Evolutionary conservation across 2,888 invertebrate species (phyloP).

Genomic region (Phaonia tiefii): DNA sequence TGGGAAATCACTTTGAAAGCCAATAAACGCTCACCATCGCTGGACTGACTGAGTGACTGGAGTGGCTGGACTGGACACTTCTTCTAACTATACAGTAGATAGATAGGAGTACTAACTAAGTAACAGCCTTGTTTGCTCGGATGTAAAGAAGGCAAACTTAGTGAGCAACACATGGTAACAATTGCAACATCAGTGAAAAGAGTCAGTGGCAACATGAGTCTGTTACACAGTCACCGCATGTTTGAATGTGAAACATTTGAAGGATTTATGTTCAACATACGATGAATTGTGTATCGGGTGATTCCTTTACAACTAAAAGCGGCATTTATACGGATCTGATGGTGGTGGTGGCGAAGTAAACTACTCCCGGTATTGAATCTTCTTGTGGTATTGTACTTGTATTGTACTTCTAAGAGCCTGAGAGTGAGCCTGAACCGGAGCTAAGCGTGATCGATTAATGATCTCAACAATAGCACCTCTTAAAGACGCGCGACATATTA

Average conservation of each 20-base stretch:
- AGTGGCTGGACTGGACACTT: too few relatives aligned
- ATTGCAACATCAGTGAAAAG: background rate
- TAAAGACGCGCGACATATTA: conserved; percentile 48
- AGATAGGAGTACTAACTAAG: too few relatives aligned
- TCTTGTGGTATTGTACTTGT: background rate
- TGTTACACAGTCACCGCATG: conserved; percentile 61
- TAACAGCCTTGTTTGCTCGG: too few relatives aligned
- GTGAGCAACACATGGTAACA: background rate
- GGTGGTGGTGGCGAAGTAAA: conserved; percentile 10
- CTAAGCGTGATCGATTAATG: conserved; percentile 66
- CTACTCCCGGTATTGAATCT: background rate
- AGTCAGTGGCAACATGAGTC: conserved; percentile 9
- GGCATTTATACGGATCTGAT: conserved; percentile 64
- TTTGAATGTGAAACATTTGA: conserved; percentile 67
- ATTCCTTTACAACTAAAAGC: conserved; percentile 66
- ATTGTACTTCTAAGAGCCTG: background rate
- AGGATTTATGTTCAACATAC: conserved; percentile 67
- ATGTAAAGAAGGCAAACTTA: background rate
- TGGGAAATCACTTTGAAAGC: conserved; percentile 71
- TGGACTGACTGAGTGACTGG: background rate
- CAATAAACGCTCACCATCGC: conserved; percentile 31
- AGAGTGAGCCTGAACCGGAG: background rate
- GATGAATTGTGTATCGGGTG: conserved; percentile 67
- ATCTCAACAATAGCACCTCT: conserved; percentile 65
- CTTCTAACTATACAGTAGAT: too few relatives aligned